Percentiles rank a stretch among this genome's conserved stretches.
These are phyloP conservation scores for Cataglyphis rosenhaueri DNA, from an alignment of 2,888 invertebrate species.

Conservation along the genomic window DNA sequence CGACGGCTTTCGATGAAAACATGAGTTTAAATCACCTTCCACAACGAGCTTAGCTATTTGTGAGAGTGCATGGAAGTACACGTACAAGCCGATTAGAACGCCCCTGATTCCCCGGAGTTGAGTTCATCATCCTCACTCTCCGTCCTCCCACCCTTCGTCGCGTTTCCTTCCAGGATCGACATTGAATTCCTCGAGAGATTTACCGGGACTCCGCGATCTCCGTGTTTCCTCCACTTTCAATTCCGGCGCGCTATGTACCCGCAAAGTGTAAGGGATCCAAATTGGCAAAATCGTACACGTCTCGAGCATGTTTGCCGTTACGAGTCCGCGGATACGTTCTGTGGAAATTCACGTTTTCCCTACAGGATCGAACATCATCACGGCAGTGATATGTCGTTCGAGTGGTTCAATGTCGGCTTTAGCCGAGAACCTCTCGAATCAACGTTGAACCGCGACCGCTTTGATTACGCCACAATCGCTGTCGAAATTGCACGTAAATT, in stretches of 20 bases:
- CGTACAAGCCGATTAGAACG: constrained; percentile 78
- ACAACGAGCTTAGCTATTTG: constrained; percentile 74
- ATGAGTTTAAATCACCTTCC: constrained; percentile 56
- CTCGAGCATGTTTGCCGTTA: constrained; percentile 51
- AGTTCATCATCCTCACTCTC: constrained; percentile 20
- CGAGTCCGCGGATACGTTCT: constrained; percentile 25
- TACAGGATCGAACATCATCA: constrained; percentile 32
- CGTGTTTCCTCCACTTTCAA: constrained; percentile 70
- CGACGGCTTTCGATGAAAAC: constrained; percentile 64
- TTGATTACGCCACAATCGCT: not conserved
- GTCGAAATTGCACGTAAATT: not conserved
- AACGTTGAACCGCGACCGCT: not conserved
- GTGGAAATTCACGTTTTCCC: constrained; percentile 32
- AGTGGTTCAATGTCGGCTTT: constrained; percentile 15
- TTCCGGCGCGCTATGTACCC: constrained; percentile 51
- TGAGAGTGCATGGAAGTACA: constrained; percentile 64
- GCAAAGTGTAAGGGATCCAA: constrained; percentile 44
- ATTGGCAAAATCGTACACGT: constrained; percentile 56
- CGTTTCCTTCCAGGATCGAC: constrained; percentile 1
- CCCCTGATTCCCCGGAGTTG: constrained; percentile 46
- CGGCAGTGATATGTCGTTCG: constrained; percentile 9
- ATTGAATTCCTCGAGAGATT: constrained; percentile 68
- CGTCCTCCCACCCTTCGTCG: constrained; percentile 15
- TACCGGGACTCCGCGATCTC: constrained; percentile 64
- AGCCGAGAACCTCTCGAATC: not conserved